Conservation (phyloP, 1,140 invertebrate genomes). For the Megalopta genalis region DNA sequence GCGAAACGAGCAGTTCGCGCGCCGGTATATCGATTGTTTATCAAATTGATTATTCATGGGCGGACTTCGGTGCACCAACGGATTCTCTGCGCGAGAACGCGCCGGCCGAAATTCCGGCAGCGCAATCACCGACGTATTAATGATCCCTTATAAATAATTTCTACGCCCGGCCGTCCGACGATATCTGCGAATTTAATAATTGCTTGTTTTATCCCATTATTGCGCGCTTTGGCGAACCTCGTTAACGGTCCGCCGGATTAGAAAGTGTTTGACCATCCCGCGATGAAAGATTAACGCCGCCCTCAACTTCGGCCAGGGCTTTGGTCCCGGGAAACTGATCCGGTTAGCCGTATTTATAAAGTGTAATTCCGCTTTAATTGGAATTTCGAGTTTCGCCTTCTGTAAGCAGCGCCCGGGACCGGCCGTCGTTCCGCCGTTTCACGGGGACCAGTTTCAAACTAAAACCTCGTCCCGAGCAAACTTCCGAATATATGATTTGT, state of each 20-base stretch:
- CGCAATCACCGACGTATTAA: too few species aligned
- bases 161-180: neutral
- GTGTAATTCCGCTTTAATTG: conserved; percentile 8
- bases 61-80: too few species aligned
- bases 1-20: too few species aligned
- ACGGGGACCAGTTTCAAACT: too few species aligned
- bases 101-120: too few species aligned
- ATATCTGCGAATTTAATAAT: neutral
- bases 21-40: too few species aligned
- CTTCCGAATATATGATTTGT: too few species aligned
- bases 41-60: too few species aligned
- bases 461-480: too few species aligned
- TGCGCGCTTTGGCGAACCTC: neutral
- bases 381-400: neutral
- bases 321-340: conserved; percentile 21
- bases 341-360: conserved; percentile 6
- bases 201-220: neutral
- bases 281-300: conserved; percentile 33
- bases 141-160: neutral
- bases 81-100: too few species aligned
- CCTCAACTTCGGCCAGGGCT: neutral
- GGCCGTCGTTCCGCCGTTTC: too few species aligned
- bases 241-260: conserved; percentile 29
- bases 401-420: too few species aligned
- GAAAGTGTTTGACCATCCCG: neutral